These are phyloP conservation scores for Cotesia congregata DNA, from an alignment of 2,888 invertebrate genomes.

Conservation along the genomic window DNA sequence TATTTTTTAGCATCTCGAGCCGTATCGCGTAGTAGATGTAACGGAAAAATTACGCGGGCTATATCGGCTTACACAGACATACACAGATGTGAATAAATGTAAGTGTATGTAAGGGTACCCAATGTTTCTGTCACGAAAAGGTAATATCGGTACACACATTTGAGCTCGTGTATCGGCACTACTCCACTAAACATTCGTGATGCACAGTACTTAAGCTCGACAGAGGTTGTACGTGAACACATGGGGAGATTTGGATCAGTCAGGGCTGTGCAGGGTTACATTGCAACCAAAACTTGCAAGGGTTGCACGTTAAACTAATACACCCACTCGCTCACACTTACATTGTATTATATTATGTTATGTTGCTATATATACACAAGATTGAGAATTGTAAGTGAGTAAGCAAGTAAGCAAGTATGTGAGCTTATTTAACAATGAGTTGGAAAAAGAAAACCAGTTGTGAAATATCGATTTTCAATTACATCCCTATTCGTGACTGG, in stretches of 20 bases:
- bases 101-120: slow-evolving; percentile 16
- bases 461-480: slow-evolving; percentile 67
- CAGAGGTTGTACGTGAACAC: slow-evolving; percentile 44
- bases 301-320: slow-evolving; percentile 30
- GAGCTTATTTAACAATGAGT: slow-evolving; percentile 44
- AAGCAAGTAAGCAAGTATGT: slow-evolving; percentile 37
- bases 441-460: slow-evolving; percentile 45
- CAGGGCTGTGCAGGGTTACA: slow-evolving; percentile 40
- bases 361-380: not conserved
- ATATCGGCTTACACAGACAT: not conserved
- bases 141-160: slow-evolving; percentile 26
- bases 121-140: slow-evolving; percentile 41
- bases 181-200: slow-evolving; percentile 51
- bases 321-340: slow-evolving; percentile 4
- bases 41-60: not conserved
- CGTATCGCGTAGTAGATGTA: not conserved
- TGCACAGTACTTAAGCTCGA: slow-evolving; percentile 46
- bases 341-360: not conserved
- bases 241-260: slow-evolving; percentile 55
- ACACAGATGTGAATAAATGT: not conserved
- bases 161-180: slow-evolving; percentile 37
- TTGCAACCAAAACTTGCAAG: slow-evolving; percentile 30
- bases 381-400: slow-evolving; percentile 3
- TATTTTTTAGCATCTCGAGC: not conserved
- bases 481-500: slow-evolving; percentile 63